Evolutionary conservation across 2,888 invertebrate genomes (phyloP), one percentile per base, ranked within the genome.

Genomic region (Volucella zonaria): DNA sequence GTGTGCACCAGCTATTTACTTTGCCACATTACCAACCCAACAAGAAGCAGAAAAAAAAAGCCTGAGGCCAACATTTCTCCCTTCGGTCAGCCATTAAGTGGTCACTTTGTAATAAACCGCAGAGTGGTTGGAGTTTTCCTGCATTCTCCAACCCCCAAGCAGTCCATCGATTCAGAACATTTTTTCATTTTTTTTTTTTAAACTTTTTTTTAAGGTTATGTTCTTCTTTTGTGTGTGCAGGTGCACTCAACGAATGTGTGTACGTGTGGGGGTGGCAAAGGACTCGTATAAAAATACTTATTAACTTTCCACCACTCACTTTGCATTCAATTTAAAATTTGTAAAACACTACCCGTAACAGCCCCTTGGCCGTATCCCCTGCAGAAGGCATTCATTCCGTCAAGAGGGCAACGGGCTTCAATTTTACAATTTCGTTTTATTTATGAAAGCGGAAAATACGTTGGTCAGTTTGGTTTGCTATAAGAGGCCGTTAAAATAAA

Each of bases 381-480:
- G 56, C 71, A 76, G 31, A 31, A 31, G 31, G 4, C 31, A 31
- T 31, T 31, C 31, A 31, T 31, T 31, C 6, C 68, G 80, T 67
- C 68, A 80, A 76, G 76, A 80, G 80, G 76, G 80, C 67, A 73
- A 58, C 76, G 31, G 6, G 80, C 85, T 76, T 85, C 80, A 80
- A 81, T 85, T 85, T 85, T 77, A 85, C 85, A 85, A 85, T 85
- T 85, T 85, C 85, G 66, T 85, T 85, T 85, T 85, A 85, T 85
- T 85, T 80, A 85, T 76, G 58, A 76, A 80, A 76, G 80, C 85
- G 85, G 85, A 85, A 85, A 85, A 85, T 73, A 85, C 76, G 80
- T 77, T 85, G 85, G 85, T 85, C 85, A 85, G 85, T 85, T 80
- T 64, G 76, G 56, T 85, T 80, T 64, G 76, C 51, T 59, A 68